Percentiles rank a stretch among this genome's conserved stretches.
Conservation (phyloP, 2,113 vertebrate genomes). For the Suncus etruscus region DNA sequence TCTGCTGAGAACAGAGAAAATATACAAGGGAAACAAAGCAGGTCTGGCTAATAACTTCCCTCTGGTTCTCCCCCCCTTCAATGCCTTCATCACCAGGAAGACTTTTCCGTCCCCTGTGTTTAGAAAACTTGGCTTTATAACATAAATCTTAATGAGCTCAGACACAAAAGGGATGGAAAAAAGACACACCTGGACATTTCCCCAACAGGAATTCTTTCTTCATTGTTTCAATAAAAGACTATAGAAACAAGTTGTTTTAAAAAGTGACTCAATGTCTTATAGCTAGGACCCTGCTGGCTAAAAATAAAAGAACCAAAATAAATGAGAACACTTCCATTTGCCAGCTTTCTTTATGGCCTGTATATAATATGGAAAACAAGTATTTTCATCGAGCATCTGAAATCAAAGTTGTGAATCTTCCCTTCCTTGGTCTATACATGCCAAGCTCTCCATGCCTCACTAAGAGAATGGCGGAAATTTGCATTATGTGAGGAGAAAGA, state of each 20-base stretch:
- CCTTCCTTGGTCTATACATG: background rate
- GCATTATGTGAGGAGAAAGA: background rate
- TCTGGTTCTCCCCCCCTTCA: background rate
- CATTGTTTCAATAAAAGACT: constrained; percentile 24
- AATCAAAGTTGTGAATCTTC: constrained; percentile 48
- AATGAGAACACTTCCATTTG: constrained; percentile 65
- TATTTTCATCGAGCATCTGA: constrained; percentile 50
- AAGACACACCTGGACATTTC: background rate
- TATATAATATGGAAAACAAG: constrained; percentile 1
- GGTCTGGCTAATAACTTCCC: background rate
- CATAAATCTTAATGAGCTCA: background rate
- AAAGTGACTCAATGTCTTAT: constrained; percentile 48
- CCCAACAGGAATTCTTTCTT: constrained; percentile 7
- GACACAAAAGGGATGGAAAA: background rate
- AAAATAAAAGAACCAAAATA: constrained; percentile 63
- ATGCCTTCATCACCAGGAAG: background rate
- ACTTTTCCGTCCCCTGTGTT: background rate
- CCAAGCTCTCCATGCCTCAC: background rate
- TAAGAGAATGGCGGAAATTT: background rate
- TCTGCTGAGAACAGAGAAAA: constrained; percentile 41
- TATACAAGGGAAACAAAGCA: background rate
- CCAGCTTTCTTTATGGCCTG: constrained; percentile 53
- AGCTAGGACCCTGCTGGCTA: constrained; percentile 43
- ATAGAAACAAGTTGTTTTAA: constrained; percentile 38
- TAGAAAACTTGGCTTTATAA: background rate